Evolutionary conservation across 2,888 invertebrate genomes (phyloP).

Genomic region (Cinara cedri): DNA sequence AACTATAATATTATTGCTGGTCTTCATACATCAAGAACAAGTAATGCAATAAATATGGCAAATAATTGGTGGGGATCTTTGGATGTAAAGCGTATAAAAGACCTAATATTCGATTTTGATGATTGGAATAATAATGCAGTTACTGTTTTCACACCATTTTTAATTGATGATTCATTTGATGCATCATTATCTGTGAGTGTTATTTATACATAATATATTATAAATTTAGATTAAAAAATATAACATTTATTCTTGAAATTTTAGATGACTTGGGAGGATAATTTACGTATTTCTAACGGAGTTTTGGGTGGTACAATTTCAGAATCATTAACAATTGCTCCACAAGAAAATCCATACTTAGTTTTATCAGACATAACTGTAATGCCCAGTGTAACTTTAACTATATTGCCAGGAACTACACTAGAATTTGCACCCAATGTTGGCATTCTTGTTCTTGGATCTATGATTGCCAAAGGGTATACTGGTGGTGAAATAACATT

Average conservation of each 20-base stretch:
- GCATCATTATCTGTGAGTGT: constrained; percentile 72
- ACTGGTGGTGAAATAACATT: constrained; percentile 78
- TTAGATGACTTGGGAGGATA: constrained; percentile 51
- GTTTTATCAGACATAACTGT: constrained; percentile 91
- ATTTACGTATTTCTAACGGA: constrained; percentile 10
- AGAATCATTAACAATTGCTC: constrained; percentile 69
- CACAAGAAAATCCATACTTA: constrained; percentile 75
- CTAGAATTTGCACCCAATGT: constrained; percentile 95
- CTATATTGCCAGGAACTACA: constrained; percentile 85
- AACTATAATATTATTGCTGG: constrained; percentile 94
- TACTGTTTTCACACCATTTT: constrained; percentile 86
- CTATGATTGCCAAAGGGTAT: constrained; percentile 80
- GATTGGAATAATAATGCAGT: constrained; percentile 99
- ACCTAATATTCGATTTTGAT: constrained; percentile 94
- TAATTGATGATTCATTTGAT: constrained; percentile 78
- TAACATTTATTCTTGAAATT: constrained; percentile 5
- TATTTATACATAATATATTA: background rate
- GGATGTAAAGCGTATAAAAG: constrained; percentile 75
- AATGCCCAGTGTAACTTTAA: constrained; percentile 89
- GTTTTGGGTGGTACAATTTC: constrained; percentile 47
- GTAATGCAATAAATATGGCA: constrained; percentile 83
- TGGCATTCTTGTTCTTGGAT: constrained; percentile 92
- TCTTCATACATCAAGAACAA: constrained; percentile 83
- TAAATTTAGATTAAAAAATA: background rate
- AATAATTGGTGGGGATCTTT: constrained; percentile 97